Conservation (phyloP, 1,140 invertebrate species). For the Polypedilum pembai region DNA sequence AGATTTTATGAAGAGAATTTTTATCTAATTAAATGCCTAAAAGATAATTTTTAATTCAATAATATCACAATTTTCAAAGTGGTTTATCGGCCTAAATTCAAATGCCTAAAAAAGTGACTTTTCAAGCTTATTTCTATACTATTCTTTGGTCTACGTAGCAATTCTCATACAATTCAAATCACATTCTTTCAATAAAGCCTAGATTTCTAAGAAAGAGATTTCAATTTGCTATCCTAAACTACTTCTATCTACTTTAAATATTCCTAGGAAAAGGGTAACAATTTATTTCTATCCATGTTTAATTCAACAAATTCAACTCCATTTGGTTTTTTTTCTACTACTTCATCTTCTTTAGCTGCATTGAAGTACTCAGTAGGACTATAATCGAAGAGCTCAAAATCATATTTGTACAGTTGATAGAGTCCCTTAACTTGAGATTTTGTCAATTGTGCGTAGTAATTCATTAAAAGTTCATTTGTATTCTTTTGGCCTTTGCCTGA, state of each 20-base stretch:
- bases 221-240: constrained; percentile 7
- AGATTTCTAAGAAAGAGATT: not conserved
- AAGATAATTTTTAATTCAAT: not conserved
- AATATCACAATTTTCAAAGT: not conserved
- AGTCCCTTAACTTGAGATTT: constrained; percentile 66
- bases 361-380: constrained; percentile 64
- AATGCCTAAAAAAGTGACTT: not conserved
- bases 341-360: constrained; percentile 50
- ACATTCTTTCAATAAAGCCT: not conserved
- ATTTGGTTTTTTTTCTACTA: constrained; percentile 33
- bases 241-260: constrained; percentile 13
- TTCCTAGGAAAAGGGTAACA: constrained; percentile 18
- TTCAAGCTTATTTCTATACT: not conserved
- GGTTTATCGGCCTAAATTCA: not conserved
- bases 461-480: constrained; percentile 60
- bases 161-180: not conserved
- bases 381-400: constrained; percentile 79
- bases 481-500: constrained; percentile 58
- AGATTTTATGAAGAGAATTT: not conserved
- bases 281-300: constrained; percentile 2
- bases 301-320: not conserved
- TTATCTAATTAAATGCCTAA: not conserved
- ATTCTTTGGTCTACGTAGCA: not conserved
- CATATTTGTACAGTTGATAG: constrained; percentile 64
- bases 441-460: constrained; percentile 67